phyloP scores from a whole-genome alignment of 2,888 invertebrate species.

The Trissolcus brochymenae region DNA sequence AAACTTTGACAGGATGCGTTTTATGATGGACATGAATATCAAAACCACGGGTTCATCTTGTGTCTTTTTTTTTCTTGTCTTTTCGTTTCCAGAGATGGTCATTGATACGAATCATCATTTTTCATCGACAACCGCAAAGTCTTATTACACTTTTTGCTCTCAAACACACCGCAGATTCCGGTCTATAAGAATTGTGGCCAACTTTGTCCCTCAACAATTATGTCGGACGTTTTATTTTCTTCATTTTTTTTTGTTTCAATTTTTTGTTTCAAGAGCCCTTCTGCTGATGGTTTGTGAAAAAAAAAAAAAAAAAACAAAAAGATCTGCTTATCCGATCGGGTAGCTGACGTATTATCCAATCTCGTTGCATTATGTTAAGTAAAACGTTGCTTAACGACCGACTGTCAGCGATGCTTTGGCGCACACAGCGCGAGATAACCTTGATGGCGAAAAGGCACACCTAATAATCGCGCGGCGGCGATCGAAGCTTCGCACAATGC shows the following conservation, averaged over 20 bases:
- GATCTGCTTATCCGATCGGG: slow-evolving; percentile 26
- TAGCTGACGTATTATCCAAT: slow-evolving; percentile 47
- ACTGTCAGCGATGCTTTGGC: slow-evolving; percentile 52
- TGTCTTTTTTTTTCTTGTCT: slow-evolving; percentile 34
- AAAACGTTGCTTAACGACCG: slow-evolving; percentile 55
- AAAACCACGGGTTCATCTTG: slow-evolving; percentile 42
- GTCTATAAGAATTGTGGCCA: slow-evolving; percentile 61
- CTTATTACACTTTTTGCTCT: slow-evolving; percentile 71
- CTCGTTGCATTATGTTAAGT: slow-evolving; percentile 54
- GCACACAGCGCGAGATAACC: slow-evolving; percentile 51
- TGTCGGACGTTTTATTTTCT: slow-evolving; percentile 5
- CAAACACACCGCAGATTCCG: slow-evolving; percentile 69
- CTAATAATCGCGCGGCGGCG: slow-evolving; percentile 53
- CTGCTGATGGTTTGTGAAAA: slow-evolving; percentile 7
- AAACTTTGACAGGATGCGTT: slow-evolving; percentile 31
- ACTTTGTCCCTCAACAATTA: slow-evolving; percentile 20
- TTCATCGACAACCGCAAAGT: slow-evolving; percentile 68
- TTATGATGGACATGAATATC: not conserved
- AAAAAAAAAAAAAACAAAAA: slow-evolving; percentile 5
- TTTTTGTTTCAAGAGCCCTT: not conserved
- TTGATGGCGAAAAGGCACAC: slow-evolving; percentile 45
- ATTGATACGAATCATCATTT: slow-evolving; percentile 69
- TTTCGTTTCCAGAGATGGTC: not conserved
- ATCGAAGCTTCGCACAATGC: slow-evolving; percentile 53
- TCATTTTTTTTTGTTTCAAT: not conserved